Base-by-base conservation (phyloP, 2,888 invertebrate species). In the Tupiocoris notatus region DNA sequence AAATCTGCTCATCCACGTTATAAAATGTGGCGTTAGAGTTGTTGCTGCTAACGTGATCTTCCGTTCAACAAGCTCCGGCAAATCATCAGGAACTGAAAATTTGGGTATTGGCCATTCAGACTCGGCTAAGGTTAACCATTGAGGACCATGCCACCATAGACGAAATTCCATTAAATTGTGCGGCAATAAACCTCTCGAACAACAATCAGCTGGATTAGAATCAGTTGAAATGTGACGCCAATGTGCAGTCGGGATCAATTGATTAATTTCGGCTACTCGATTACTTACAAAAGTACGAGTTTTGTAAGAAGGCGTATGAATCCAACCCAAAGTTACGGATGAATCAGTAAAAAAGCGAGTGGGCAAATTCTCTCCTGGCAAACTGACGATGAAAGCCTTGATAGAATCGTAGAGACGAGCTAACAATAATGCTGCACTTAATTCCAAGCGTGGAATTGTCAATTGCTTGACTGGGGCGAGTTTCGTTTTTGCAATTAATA, bases 351-450 rank as follows among this genome's bases (percentile, higher is more conserved):
- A 78, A 25, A 23, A 76, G 9, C 12, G 18, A 1, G 67, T 20
- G 1, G 67, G 56, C 17, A 25, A 7, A 18, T 1, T n/a, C 20
- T 58, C 6, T 12, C 56, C 22, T 1, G 24, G 2, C 2, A 73
- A 18, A 1, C 0, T 25, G 1, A 0, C 6, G 0, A 25, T 1
- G 56, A 73, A 73, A 2, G 1, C 7, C 21, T 1, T 1, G 0
- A 62, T 24, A 6, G 22, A 39, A n/a, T 23, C 1, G 54, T 58
- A 66, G 0, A 79, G 20, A 1, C 64, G 23, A 2, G 79, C 12
- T n/a, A 78, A 64, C 12, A 79, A 57, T 7, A 61, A n/a, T 0
- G 79, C 77, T 23, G 66, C 78, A 18, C 75, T 75, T 59, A 79
- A 23, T 61, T 79, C 77, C 12, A 78, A 21, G 22, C 78, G 20